Evolutionary conservation across 2,888 invertebrate genomes (phyloP), one percentile per base, ranked within the genome.

Genomic region (Phoenoteleia sp.): DNA sequence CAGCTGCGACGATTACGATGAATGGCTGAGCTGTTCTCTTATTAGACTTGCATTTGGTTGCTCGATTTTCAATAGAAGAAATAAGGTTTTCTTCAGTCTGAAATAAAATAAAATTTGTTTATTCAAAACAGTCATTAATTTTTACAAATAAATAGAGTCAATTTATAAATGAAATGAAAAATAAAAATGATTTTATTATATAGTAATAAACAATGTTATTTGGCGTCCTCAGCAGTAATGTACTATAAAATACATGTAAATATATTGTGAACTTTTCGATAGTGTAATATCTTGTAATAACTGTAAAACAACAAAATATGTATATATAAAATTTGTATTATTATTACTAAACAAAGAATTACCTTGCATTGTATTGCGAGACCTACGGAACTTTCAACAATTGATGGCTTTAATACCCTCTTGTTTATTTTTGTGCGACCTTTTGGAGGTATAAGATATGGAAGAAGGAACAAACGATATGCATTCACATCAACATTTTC

Each of bases 341-440:
- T n/a, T n/a, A n/a, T n/a, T n/a, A n/a, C n/a, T n/a, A n/a, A n/a
- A n/a, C n/a, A n/a, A n/a, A n/a, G n/a, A n/a, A n/a, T n/a, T 80
- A 80, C 80, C 72, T 80, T 80, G 25, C 64, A 79, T 11, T 47
- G 66, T 36, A 72, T 21, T 13, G 56, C 62, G 11, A 79, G 54
- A 11, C 69, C 62, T 17, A 67, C 45, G 0, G 62, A 75, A 36
- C 67, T 67, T 21, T 81, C 74, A 27, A 23, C 52, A 39, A 71
- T 64, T 1, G 56, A 54, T 6, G 69, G 71, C 21, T 81, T 81
- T 4, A 56, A 62, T 9, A 69, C 17, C 1, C 64, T 69, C 25
- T 3, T 62, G 19, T 19, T 62, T 0, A 75, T 69, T 25, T 75
- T 64, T 19, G 76, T 62, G 75, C 76, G 49, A 1, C 62, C 49